These are phyloP conservation scores for Himalopsyche tibetana DNA, from an alignment of 2,888 invertebrate genomes.

Conservation along the genomic window DNA sequence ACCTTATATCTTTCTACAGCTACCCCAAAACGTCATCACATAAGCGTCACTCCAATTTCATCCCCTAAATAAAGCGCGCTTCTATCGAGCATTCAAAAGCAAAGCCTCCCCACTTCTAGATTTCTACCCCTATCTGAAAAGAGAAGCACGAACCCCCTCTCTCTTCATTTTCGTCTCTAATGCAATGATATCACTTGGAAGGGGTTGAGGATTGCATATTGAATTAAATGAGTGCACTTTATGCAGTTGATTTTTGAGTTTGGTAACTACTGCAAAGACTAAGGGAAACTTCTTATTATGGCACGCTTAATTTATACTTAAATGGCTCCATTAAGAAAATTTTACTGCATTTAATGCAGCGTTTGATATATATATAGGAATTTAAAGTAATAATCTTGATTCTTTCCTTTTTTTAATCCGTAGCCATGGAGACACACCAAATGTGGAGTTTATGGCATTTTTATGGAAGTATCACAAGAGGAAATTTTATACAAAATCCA, in stretches of 20 bases:
- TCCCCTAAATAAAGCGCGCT: slow-evolving; percentile 25
- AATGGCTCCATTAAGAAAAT: neutral
- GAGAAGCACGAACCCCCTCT: slow-evolving; percentile 19
- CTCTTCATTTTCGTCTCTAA: slow-evolving; percentile 66
- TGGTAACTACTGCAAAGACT: neutral
- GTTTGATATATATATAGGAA: too few relatives aligned
- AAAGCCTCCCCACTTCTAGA: slow-evolving; percentile 21
- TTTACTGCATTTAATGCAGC: neutral
- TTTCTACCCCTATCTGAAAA: slow-evolving; percentile 13
- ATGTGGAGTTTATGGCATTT: too few relatives aligned
- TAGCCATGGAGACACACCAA: too few relatives aligned
- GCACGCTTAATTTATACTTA: neutral
- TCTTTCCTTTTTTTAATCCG: too few relatives aligned
- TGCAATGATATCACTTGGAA: slow-evolving; percentile 66
- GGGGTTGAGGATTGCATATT: slow-evolving; percentile 62
- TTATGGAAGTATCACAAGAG: too few relatives aligned
- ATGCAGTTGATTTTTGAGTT: slow-evolving; percentile 66
- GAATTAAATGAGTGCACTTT: slow-evolving; percentile 66
- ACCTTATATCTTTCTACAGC: slow-evolving; percentile 11
- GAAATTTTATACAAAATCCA: too few relatives aligned
- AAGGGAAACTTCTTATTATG: neutral
- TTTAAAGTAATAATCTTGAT: too few relatives aligned
- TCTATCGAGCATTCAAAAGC: slow-evolving; percentile 37
- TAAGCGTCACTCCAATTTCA: slow-evolving; percentile 9
- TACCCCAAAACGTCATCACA: slow-evolving; percentile 7